Evolutionary conservation across 2,888 invertebrate genomes (phyloP), one percentile per base, ranked within the genome.

Genomic region (Machimus rusticus): DNA sequence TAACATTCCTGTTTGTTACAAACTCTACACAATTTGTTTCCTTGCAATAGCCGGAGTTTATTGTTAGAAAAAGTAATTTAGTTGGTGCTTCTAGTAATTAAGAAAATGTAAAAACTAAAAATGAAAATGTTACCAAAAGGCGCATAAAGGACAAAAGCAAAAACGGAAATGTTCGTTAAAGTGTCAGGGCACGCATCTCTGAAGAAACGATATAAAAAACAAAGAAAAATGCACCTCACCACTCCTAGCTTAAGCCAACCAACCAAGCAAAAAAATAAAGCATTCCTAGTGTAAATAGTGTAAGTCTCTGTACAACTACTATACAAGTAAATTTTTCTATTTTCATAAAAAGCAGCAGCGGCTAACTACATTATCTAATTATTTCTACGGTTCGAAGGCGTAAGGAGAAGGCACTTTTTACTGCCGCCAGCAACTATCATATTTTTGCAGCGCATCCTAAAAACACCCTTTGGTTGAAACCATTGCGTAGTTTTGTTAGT

Each of bases 31-130:
- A 66, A 66, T 66, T 23, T 66, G 39, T 66, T 66, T 66, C 66
- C 34, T 37, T 66, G 14, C 37, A 84, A 82, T 37, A 66, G 8
- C 37, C 19, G 39, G 19, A 37, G 57, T 84, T 37, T 66, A 84
- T 37, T 37, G 19, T 39, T 46, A 84, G 66, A 39, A 84, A 57
- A 23, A 66, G 66, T 66, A 84, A 66, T 84, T 84, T 84, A 84
- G 82, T 84, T 84, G 82, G 82, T 84, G 82, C 82, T 84, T 84
- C 37, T 84, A 84, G 82, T 66, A 34, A 66, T 66, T 84, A 84
- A 84, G 82, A 9, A 66, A 14, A 43, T 43, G 23, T 66, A 66
- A 66, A 66, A 66, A 66, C 34, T 28, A 66, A 66, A 66, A 23
- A 9, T 0, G 1, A 57, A 57, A 81, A 46, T 46, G 43, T 46